Percentiles rank a stretch among this genome's conserved stretches.
Evolutionary conservation across 1,140 invertebrate genomes (phyloP).

Genomic region (Cardiocondyla obscurior): DNA sequence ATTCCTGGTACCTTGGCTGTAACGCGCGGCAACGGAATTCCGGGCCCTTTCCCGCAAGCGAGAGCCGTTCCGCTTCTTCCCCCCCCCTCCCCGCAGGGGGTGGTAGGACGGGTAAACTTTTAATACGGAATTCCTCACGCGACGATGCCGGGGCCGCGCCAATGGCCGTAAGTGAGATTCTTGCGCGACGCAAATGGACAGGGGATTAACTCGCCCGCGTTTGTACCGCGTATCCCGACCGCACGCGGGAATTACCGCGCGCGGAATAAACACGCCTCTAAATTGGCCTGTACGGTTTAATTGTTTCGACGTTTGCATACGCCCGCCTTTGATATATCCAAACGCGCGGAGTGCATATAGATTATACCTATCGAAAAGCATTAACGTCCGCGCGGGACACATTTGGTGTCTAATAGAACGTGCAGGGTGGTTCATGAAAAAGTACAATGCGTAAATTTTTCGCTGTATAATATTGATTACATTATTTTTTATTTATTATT

Average conservation of each 20-base stretch:
- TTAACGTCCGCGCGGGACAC: neutral
- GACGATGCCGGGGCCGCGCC: slow-evolving; percentile 41
- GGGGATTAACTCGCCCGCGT: slow-evolving; percentile 36
- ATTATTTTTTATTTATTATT: neutral
- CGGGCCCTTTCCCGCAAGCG: slow-evolving; percentile 56
- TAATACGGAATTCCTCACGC: slow-evolving; percentile 73
- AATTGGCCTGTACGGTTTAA: slow-evolving; percentile 16
- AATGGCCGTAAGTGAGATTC: slow-evolving; percentile 64
- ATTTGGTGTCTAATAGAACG: neutral
- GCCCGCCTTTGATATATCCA: neutral
- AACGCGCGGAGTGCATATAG: neutral
- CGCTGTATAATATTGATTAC: neutral
- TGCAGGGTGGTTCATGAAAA: too few species aligned
- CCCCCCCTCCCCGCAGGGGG: too few species aligned
- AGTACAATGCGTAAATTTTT: too few species aligned
- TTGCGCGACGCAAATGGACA: slow-evolving; percentile 67
- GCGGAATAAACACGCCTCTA: slow-evolving; percentile 42
- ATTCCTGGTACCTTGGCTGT: slow-evolving; percentile 56
- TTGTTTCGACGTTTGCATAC: slow-evolving; percentile 4
- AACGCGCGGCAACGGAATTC: slow-evolving; percentile 65
- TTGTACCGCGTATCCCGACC: neutral
- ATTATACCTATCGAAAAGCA: neutral
- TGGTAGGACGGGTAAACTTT: slow-evolving; percentile 66
- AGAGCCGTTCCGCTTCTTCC: neutral
- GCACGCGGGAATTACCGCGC: slow-evolving; percentile 12